phyloP scores from a whole-genome alignment of 2,113 vertebrate species.

The Rhodinocichla rosea region DNA sequence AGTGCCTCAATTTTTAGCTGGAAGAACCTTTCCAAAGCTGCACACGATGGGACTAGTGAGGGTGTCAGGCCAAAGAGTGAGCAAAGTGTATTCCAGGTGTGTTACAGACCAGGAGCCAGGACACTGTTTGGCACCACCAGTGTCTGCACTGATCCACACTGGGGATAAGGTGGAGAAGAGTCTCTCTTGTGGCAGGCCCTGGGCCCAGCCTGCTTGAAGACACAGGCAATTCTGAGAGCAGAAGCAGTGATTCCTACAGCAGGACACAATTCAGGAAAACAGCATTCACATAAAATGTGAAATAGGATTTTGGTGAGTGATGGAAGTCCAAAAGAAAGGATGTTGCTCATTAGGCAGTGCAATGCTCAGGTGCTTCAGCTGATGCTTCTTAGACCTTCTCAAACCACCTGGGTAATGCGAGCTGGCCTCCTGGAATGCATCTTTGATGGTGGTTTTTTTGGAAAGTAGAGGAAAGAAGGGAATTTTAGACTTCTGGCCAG shows the following conservation, averaged over 20 bases:
- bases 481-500: background rate
- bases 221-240: background rate
- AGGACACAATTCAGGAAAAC: background rate
- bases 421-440: background rate
- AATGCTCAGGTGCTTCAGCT: background rate
- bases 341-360: background rate
- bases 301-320: background rate
- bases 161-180: background rate
- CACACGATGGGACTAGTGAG: rapidly evolving
- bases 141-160: background rate
- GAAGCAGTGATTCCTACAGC: background rate
- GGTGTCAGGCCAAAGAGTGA: background rate
- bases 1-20: background rate
- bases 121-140: background rate
- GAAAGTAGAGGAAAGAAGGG: background rate
- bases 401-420: background rate
- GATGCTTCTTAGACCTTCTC: background rate
- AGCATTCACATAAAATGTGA: background rate
- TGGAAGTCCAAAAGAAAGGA: background rate
- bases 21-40: background rate
- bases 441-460: background rate
- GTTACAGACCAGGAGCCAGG: background rate
- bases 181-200: background rate
- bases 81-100: background rate
- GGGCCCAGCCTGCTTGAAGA: background rate